phyloP scores from a whole-genome alignment of 1,140 invertebrate species.

The Sarcophaga bullata region DNA sequence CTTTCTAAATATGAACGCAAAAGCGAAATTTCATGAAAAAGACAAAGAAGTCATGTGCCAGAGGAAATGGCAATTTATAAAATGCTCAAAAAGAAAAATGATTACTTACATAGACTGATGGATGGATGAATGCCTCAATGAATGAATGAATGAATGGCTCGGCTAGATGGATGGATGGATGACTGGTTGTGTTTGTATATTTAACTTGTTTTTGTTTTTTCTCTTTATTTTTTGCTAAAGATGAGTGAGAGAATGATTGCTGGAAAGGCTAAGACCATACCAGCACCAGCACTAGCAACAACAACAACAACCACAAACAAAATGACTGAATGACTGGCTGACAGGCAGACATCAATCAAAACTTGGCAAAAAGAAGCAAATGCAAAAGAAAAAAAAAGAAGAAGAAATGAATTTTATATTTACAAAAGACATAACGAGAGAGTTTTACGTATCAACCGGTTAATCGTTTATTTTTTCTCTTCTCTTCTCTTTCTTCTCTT shows the following conservation, averaged over 20 bases:
- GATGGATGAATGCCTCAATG: conserved; percentile 1
- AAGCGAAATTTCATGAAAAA: conserved; percentile 7
- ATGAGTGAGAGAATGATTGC: conserved; percentile 23
- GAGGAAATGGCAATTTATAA: conserved; percentile 26
- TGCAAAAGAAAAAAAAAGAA: neutral
- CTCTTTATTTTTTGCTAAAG: neutral
- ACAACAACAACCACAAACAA: neutral
- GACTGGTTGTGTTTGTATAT: conserved; percentile 1
- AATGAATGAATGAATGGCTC: neutral
- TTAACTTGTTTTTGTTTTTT: neutral
- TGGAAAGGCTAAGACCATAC: neutral
- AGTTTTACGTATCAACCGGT: conserved; percentile 17
- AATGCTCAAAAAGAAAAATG: conserved; percentile 15
- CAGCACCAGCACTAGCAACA: neutral
- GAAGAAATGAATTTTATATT: neutral
- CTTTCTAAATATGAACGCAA: neutral
- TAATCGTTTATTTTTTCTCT: neutral
- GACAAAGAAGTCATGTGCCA: conserved; percentile 26
- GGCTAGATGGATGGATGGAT: conserved; percentile 3
- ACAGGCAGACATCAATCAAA: conserved; percentile 23
- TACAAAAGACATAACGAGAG: conserved; percentile 23
- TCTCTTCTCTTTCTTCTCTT: neutral
- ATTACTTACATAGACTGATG: conserved; percentile 26
- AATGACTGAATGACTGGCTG: conserved; percentile 25
- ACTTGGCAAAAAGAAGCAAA: neutral